Conservation (phyloP, 1,140 invertebrate genomes). For the Onthophagus taurus region DNA sequence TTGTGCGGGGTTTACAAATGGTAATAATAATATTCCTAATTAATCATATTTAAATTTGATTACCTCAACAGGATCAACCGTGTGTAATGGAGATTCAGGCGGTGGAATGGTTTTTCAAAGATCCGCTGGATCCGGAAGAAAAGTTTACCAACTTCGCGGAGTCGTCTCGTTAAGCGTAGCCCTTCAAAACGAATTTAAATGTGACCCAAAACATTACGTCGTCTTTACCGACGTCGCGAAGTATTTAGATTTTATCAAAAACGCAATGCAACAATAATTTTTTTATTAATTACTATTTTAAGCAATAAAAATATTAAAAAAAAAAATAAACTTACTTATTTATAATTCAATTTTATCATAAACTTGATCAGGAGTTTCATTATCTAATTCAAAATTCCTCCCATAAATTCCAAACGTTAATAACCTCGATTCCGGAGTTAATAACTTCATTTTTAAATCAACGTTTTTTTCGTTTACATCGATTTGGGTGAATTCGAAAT, state of each 20-base stretch:
- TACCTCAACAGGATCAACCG: slow-evolving; percentile 42
- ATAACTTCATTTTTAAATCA: neutral
- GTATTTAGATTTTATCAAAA: slow-evolving; percentile 12
- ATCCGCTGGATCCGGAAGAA: slow-evolving; percentile 33
- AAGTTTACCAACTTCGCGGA: slow-evolving; percentile 44
- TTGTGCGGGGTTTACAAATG: slow-evolving; percentile 42
- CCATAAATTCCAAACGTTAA: neutral
- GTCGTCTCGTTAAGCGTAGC: slow-evolving; percentile 45
- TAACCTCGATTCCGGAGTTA: neutral
- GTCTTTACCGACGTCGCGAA: slow-evolving; percentile 47
- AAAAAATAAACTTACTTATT: too few species aligned
- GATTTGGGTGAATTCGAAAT: neutral
- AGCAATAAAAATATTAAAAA: too few species aligned
- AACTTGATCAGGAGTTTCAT: too few species aligned
- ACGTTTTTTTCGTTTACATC: neutral
- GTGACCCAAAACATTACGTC: slow-evolving; percentile 43
- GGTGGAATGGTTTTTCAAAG: slow-evolving; percentile 47
- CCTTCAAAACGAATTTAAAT: slow-evolving; percentile 33
- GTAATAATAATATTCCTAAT: too few species aligned
- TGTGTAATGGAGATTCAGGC: slow-evolving; percentile 54
- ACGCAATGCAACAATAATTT: slow-evolving; percentile 1
- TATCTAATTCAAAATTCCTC: neutral
- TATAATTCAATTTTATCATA: too few species aligned
- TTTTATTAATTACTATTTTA: too few species aligned
- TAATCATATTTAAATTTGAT: neutral